These are phyloP conservation scores for Haliclystus octoradiatus DNA, from an alignment of 30 jellyfish, hydroid and myxozoan species.

Conservation along the genomic window DNA sequence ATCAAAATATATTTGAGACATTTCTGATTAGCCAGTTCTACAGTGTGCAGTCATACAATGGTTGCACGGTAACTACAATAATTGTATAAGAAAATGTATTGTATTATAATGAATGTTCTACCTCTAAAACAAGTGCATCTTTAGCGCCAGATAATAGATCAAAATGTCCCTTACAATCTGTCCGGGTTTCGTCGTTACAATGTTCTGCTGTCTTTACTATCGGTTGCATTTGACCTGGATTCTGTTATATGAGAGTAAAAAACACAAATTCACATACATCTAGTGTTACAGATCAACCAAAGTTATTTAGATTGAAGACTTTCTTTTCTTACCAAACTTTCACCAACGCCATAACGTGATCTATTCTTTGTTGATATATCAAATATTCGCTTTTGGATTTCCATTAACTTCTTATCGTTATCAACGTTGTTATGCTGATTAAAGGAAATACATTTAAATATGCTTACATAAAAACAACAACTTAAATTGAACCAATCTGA, in stretches of 20 bases:
- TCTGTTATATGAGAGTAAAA: constrained; percentile 28
- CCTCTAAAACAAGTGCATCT: constrained; percentile 51
- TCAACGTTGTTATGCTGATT: constrained; percentile 30
- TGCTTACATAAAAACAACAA: too few relatives aligned
- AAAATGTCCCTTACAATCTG: constrained; percentile 42
- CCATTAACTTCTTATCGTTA: constrained; percentile 46
- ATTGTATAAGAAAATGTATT: too few relatives aligned
- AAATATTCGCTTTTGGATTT: constrained; percentile 53
- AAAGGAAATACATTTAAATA: too few relatives aligned
- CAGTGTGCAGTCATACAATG: too few relatives aligned
- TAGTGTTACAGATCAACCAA: too few relatives aligned
- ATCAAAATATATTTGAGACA: too few relatives aligned
- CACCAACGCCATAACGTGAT: constrained; percentile 34
- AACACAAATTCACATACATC: too few relatives aligned
- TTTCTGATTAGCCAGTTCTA: too few relatives aligned
- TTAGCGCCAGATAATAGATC: constrained; percentile 54
- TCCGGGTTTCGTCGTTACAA: neutral
- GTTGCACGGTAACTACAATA: too few relatives aligned
- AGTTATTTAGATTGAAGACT: too few relatives aligned
- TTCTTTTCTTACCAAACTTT: constrained; percentile 40
- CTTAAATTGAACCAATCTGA: too few relatives aligned
- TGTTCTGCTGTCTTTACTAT: constrained; percentile 21
- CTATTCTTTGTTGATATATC: constrained; percentile 64
- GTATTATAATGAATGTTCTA: neutral
- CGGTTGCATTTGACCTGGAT: constrained; percentile 62